Percentiles rank a stretch among this genome's conserved stretches.
Evolutionary conservation across 2,888 invertebrate species (phyloP).

Genomic region (Polydrusus pterygomalis): DNA sequence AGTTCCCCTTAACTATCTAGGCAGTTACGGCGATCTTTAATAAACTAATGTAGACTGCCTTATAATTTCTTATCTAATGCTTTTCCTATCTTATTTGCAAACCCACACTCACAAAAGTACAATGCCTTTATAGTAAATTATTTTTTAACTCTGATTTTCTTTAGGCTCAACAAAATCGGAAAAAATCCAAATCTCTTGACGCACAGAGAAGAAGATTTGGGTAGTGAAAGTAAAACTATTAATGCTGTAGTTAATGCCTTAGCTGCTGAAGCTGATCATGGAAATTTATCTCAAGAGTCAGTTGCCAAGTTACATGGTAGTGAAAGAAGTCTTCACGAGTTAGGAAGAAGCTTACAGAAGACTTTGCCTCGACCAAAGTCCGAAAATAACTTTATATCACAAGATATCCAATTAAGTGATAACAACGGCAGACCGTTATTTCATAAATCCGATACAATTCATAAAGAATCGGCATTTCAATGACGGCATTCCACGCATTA

Average conservation of each 20-base stretch:
- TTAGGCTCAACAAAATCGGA: slow-evolving; percentile 93
- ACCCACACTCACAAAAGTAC: background rate
- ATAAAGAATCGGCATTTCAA: slow-evolving; percentile 80
- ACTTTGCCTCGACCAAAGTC: slow-evolving; percentile 85
- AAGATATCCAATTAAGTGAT: slow-evolving; percentile 79
- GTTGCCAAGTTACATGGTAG: slow-evolving; percentile 68
- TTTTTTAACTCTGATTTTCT: background rate
- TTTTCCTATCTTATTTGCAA: slow-evolving; percentile 22
- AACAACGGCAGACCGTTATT: slow-evolving; percentile 78
- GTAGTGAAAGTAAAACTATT: slow-evolving; percentile 87
- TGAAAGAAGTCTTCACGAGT: slow-evolving; percentile 73
- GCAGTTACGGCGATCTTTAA: background rate
- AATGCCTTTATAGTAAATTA: background rate
- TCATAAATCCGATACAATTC: slow-evolving; percentile 88
- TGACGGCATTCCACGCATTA: slow-evolving; percentile 85
- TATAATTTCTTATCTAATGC: slow-evolving; percentile 23
- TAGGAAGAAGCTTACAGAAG: slow-evolving; percentile 82
- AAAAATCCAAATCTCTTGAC: slow-evolving; percentile 96
- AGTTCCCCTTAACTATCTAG: background rate
- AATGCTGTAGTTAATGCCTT: slow-evolving; percentile 95
- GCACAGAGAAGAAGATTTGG: slow-evolving; percentile 82
- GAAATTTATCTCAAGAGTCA: slow-evolving; percentile 85
- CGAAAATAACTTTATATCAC: slow-evolving; percentile 83
- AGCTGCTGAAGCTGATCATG: slow-evolving; percentile 92
- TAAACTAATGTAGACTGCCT: slow-evolving; percentile 9